These are phyloP conservation scores for Diploptera punctata DNA, from an alignment of 2,888 invertebrate genomes.

Conservation along the genomic window DNA sequence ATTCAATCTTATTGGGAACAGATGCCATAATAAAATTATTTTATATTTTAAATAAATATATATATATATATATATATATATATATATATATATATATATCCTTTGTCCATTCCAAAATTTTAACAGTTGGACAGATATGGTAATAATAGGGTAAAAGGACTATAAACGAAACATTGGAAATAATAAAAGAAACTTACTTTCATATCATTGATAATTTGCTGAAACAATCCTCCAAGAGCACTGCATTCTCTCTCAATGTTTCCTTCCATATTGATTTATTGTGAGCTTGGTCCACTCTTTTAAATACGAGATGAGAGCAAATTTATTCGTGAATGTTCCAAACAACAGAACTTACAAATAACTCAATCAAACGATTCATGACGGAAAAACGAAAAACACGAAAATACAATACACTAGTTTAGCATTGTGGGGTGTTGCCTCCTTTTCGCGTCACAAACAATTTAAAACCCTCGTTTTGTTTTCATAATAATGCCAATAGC, in stretches of 20 bases:
- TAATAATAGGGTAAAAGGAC: too few relatives aligned
- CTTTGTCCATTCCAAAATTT: too few relatives aligned
- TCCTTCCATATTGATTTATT: conserved; percentile 67
- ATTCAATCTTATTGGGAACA: too few relatives aligned
- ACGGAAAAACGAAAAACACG: not conserved
- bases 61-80: too few relatives aligned
- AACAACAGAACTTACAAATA: not conserved
- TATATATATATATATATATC: too few relatives aligned
- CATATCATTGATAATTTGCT: conserved; percentile 95
- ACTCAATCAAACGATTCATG: conserved; percentile 1
- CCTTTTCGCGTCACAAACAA: not conserved
- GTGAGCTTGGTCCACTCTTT: conserved; percentile 15
- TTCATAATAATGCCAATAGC: not conserved
- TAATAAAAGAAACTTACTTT: too few relatives aligned
- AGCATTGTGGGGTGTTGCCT: conserved; percentile 23
- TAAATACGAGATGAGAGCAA: not conserved
- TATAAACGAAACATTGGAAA: too few relatives aligned
- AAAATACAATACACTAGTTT: conserved; percentile 5
- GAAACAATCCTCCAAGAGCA: conserved; percentile 91
- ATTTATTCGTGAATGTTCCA: conserved; percentile 2
- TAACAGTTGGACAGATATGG: too few relatives aligned
- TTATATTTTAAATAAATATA: too few relatives aligned
- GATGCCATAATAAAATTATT: too few relatives aligned
- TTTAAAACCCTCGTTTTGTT: not conserved
- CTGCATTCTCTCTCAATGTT: conserved; percentile 84